Base-by-base conservation (phyloP, 2,113 vertebrate species). In the Misgurnus anguillicaudatus region DNA sequence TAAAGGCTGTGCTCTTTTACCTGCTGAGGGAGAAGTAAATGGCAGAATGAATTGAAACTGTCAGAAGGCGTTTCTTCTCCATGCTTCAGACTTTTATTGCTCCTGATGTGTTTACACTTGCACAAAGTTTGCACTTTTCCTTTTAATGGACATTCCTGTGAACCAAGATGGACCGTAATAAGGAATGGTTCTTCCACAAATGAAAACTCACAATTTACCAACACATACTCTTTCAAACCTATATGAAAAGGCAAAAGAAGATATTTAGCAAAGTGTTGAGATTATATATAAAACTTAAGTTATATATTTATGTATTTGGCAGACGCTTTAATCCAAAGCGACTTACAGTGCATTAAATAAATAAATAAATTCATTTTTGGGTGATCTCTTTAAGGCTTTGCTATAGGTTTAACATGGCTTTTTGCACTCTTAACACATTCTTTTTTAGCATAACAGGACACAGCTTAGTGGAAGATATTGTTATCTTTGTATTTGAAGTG, bases 21-120 rank as follows among this genome's bases (percentile, higher is more conserved):
- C 88, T 99, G 80, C 87, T 98, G 80, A 93, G 95, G 0, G 98
- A 99, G 87, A 96, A 96, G 90, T 99, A 93, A 98, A 17, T 3
- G n/a, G 31, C 42, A 72, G 79, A 55, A 77, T 39, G 69, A 65
- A 45, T 2, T 45, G 42, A 13, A 62, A 77, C 41, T 65, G 4
- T 60, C 80, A 47, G 80, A 53, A 73, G 57, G 14, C 65, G 10
- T n/a, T 72, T 51, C 53, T 68, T n/a, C 69, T 80, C 69, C 68
- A 58, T 38, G 71, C 76, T 75, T 67, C 53, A 64, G 83, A 75
- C 82, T 70, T 73, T 83, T 77, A 75, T 79, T 78, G 82, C 84
- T 86, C 82, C 84, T 79, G 77, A 85, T 72, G 80, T 83, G 89
- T 92, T 91, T 89, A 90, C 88, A 89, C 87, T 84, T 53, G 57